These are phyloP conservation scores for Pseudochirops corinnae DNA, from an alignment of 2,797 vertebrate species.

Conservation along the genomic window DNA sequence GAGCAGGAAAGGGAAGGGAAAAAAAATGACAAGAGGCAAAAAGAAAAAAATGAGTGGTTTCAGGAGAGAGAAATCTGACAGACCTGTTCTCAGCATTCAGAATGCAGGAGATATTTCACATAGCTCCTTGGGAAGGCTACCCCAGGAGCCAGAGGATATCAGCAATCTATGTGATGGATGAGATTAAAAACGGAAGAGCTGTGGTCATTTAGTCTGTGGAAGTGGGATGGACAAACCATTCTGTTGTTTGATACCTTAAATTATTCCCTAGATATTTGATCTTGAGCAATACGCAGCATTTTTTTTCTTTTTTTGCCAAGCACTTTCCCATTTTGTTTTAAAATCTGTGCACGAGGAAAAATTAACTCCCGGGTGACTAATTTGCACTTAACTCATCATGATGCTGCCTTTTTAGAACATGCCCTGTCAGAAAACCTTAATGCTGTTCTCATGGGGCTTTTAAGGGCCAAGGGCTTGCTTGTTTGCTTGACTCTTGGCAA, in stretches of 20 bases:
- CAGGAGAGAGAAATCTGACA: conserved; percentile 66
- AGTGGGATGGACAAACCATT: neutral
- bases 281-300: conserved; percentile 29
- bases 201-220: conserved; percentile 32
- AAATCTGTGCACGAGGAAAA: neutral
- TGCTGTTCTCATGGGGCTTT: neutral
- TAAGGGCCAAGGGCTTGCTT: neutral
- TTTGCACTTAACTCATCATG: neutral
- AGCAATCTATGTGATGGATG: conserved; percentile 52
- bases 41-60: conserved; percentile 32
- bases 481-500: conserved; percentile 8
- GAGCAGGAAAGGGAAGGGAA: conserved; percentile 59
- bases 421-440: conserved; percentile 10
- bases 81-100: conserved; percentile 49
- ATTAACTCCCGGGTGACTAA: neutral
- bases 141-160: conserved; percentile 55
- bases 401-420: conserved; percentile 10
- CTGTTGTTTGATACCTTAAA: conserved; percentile 17
- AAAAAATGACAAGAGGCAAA: conserved; percentile 74
- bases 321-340: conserved; percentile 22
- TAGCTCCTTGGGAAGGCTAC: conserved; percentile 53
- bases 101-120: conserved; percentile 62
- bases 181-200: conserved; percentile 48
- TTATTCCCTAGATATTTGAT: conserved; percentile 31
- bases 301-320: conserved; percentile 32